phyloP scores from a whole-genome alignment of 2,888 invertebrate species.

The Neoscelio sp. region DNA sequence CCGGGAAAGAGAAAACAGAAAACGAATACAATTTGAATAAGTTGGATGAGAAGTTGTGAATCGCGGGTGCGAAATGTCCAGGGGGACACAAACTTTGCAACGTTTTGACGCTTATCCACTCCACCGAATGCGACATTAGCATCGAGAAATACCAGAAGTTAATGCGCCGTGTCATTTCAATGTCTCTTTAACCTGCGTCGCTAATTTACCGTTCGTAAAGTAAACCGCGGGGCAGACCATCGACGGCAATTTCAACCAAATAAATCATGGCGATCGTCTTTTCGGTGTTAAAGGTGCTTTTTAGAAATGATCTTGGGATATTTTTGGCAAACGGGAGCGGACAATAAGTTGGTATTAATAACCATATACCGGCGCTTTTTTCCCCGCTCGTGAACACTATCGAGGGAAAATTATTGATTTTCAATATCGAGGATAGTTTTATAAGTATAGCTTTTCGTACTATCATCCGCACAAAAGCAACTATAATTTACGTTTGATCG shows the following conservation, averaged over 20 bases:
- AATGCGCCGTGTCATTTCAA: conserved; percentile 79
- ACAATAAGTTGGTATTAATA: conserved; percentile 28
- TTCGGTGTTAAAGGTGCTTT: too few species aligned
- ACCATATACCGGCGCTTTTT: conserved; percentile 7
- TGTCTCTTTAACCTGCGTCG: conserved; percentile 76
- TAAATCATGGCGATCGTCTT: too few species aligned
- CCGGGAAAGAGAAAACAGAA: conserved; percentile 51
- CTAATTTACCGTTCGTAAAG: conserved; percentile 65
- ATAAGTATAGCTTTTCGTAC: conserved; percentile 13
- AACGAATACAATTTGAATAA: conserved; percentile 76
- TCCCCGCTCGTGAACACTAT: conserved; percentile 14
- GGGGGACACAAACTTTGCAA: conserved; percentile 76
- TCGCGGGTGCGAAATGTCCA: conserved; percentile 73
- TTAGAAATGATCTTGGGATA: too few species aligned
- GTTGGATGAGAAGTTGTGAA: conserved; percentile 68
- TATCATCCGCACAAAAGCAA: conserved; percentile 17
- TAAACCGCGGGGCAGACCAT: conserved; percentile 63
- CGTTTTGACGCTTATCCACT: conserved; percentile 74
- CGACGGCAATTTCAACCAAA: too few species aligned
- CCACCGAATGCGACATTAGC: conserved; percentile 76
- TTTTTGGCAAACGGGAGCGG: too few species aligned
- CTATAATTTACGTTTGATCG: conserved; percentile 27
- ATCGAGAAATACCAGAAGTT: conserved; percentile 79
- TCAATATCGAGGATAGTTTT: conserved; percentile 37
- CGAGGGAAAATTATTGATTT: conserved; percentile 30